A percentile compares a stretch with the other conserved stretches of the same genome.
phyloP scores from a whole-genome alignment of 2,113 vertebrate genomes.

The Hirundichthys speculiger region DNA sequence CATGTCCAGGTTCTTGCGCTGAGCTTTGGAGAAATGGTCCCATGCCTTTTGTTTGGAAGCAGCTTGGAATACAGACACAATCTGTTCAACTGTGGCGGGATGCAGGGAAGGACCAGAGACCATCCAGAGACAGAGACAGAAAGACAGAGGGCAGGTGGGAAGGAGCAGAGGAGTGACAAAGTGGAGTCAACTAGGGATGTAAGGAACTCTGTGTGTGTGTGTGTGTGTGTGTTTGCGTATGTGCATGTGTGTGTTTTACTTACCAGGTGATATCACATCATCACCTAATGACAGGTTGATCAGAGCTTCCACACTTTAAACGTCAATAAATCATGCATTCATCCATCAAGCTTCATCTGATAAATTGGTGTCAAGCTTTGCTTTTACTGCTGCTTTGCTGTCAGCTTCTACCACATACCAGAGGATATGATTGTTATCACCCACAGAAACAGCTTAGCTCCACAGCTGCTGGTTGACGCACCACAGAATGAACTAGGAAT shows the following conservation, averaged over 20 bases:
- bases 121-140: conserved; percentile 86
- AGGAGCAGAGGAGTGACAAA: conserved; percentile 92
- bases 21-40: conserved; percentile 99
- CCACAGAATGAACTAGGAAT: not conserved
- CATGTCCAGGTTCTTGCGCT: conserved; percentile 98
- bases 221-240: conserved; percentile 28
- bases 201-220: conserved; percentile 55
- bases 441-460: not conserved
- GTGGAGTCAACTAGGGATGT: conserved; percentile 88
- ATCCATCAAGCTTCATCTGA: conserved; percentile 3
- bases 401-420: too few species aligned
- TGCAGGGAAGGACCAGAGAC: conserved; percentile 83
- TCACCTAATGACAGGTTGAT: conserved; percentile 20
- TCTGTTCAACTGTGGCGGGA: conserved; percentile 96
- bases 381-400: not conserved
- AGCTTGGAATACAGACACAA: conserved; percentile 99
- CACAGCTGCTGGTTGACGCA: not conserved
- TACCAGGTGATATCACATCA: conserved; percentile 64
- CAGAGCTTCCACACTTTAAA: conserved; percentile 27
- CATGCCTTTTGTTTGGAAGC: conserved; percentile 99
- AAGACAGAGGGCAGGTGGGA: conserved; percentile 85
- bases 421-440: not conserved
- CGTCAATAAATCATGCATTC: conserved; percentile 21
- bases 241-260: conserved; percentile 36
- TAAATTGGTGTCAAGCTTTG: not conserved